Percentiles rank a stretch among this genome's conserved stretches.
These are phyloP conservation scores for Thereva nobilitata DNA, from an alignment of 2,888 invertebrate species.

Conservation along the genomic window DNA sequence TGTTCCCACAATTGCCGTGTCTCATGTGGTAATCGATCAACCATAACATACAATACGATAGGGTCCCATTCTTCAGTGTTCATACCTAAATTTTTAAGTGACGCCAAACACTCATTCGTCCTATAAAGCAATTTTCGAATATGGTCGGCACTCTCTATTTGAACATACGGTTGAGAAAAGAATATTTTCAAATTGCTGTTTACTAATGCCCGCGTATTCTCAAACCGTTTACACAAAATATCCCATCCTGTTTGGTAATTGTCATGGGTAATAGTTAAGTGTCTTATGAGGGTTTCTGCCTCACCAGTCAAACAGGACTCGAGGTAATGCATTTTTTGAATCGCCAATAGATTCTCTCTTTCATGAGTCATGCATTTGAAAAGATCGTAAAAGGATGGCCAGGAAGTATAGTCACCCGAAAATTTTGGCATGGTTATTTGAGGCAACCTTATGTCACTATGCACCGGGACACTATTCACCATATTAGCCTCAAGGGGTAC, in stretches of 20 bases:
- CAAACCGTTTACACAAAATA: neutral
- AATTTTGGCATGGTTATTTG: conserved; percentile 4
- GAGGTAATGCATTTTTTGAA: conserved; percentile 13
- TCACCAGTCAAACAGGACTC: conserved; percentile 7
- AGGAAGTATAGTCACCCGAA: conserved; percentile 1
- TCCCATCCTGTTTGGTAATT: conserved; percentile 12
- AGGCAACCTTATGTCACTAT: neutral
- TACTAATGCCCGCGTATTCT: neutral
- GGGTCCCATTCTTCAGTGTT: conserved; percentile 10
- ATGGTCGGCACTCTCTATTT: neutral
- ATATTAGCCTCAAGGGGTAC: neutral
- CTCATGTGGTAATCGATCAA: neutral
- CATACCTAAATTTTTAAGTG: neutral
- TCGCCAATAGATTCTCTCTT: neutral
- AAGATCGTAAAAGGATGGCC: conserved; percentile 4
- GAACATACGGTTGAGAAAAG: conserved; percentile 1
- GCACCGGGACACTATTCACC: neutral
- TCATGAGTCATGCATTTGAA: conserved; percentile 12
- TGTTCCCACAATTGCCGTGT: conserved; percentile 17
- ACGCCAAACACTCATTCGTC: conserved; percentile 1
- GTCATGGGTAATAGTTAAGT: neutral
- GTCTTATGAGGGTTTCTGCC: neutral
- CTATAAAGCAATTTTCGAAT: conserved; percentile 40
- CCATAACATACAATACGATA: conserved; percentile 3
- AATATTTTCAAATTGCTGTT: conserved; percentile 1